A percentile compares a stretch with the other conserved stretches of the same genome.
These are phyloP conservation scores for Lochmaea crataegi DNA, from an alignment of 2,888 invertebrate species.

Conservation along the genomic window DNA sequence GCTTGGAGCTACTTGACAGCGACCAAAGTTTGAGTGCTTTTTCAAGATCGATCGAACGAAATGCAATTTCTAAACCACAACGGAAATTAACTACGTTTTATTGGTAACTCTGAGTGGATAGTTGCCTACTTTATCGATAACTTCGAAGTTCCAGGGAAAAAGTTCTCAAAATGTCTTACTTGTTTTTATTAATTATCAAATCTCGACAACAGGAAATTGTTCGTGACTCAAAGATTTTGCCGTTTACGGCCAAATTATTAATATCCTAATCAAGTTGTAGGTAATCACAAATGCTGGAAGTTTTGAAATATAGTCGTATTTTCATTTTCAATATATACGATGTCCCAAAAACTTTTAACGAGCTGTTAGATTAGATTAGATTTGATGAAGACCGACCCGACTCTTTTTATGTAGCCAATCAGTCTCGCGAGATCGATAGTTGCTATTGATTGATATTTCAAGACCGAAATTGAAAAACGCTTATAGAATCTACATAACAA, in stretches of 20 bases:
- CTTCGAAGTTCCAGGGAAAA: background rate
- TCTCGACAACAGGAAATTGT: background rate
- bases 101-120: constrained; percentile 10
- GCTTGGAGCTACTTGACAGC: background rate
- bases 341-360: too few species aligned
- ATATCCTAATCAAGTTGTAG: constrained; percentile 4
- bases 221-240: background rate
- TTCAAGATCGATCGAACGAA: constrained; percentile 21
- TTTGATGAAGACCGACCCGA: too few species aligned
- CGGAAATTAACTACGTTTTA: constrained; percentile 22
- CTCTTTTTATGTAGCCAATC: too few species aligned
- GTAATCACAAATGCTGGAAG: background rate
- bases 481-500: too few species aligned
- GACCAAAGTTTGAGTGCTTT: constrained; percentile 15
- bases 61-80: constrained; percentile 22
- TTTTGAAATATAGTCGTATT: background rate
- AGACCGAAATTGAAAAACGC: too few species aligned
- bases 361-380: too few species aligned
- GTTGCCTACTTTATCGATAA: constrained; percentile 14
- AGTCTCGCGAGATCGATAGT: too few species aligned
- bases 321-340: too few species aligned
- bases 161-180: constrained; percentile 4
- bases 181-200: constrained; percentile 5
- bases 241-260: background rate
- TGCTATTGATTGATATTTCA: too few species aligned